phyloP scores from a whole-genome alignment of 2,113 vertebrate genomes.

The Chaetodon trifascialis region DNA sequence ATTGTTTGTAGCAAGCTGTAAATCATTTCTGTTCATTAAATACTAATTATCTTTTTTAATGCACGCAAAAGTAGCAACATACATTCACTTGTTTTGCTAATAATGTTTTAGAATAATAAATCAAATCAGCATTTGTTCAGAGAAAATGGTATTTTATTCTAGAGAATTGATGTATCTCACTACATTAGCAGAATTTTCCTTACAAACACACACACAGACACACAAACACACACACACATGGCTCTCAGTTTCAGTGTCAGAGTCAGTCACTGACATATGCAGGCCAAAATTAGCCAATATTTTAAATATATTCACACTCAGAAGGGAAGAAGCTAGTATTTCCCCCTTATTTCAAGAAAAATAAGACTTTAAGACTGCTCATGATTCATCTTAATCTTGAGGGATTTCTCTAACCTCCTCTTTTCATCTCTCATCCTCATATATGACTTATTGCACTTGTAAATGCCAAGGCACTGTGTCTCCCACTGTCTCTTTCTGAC shows the following conservation, averaged over 20 bases:
- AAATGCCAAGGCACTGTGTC: constrained; percentile 59
- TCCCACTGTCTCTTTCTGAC: constrained; percentile 66
- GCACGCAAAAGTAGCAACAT: not conserved
- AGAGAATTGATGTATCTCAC: not conserved
- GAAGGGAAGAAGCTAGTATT: not conserved
- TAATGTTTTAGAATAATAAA: not conserved
- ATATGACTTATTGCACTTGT: constrained; percentile 51
- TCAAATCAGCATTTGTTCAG: too few species aligned
- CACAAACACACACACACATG: not conserved
- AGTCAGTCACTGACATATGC: not conserved
- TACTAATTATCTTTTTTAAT: too few species aligned
- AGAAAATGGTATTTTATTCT: not conserved
- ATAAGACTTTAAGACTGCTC: not conserved
- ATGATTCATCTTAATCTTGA: not conserved
- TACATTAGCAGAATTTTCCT: not conserved
- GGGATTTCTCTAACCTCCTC: constrained; percentile 7
- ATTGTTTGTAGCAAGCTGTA: not conserved
- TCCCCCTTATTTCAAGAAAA: not conserved
- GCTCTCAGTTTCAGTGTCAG: constrained; percentile 1
- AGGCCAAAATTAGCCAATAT: not conserved
- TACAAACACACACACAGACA: not conserved
- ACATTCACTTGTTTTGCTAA: not conserved
- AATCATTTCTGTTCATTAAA: too few species aligned
- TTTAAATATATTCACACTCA: not conserved
- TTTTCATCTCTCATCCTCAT: constrained; percentile 35